phyloP scores from a whole-genome alignment of 37 sponge, comb jelly and placozoan species.

The Petrosia ficiformis region DNA sequence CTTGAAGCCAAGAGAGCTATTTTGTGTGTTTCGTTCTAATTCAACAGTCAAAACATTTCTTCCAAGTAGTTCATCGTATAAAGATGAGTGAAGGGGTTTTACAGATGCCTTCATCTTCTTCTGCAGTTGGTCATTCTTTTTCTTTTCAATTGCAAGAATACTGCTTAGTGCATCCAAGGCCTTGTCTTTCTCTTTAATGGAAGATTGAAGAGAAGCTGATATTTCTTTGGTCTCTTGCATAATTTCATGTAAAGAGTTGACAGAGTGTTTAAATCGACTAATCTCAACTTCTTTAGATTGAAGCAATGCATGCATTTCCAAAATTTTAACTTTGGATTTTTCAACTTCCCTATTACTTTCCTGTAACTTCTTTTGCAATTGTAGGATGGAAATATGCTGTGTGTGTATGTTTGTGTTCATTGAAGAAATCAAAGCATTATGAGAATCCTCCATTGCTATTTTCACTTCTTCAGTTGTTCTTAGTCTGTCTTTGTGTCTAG shows the following conservation, averaged over 20 bases:
- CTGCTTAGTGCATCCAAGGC: not conserved
- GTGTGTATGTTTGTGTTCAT: not conserved
- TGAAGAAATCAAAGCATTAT: not conserved
- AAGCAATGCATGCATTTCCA: not conserved
- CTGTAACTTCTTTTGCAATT: not conserved
- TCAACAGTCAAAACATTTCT: not conserved
- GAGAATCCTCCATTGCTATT: not conserved
- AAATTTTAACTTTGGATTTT: not conserved
- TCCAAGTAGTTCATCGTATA: too few relatives aligned
- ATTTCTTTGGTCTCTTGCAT: not conserved
- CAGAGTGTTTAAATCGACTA: not conserved
- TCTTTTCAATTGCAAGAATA: not conserved
- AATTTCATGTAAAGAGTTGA: not conserved
- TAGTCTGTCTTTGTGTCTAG: too few relatives aligned
- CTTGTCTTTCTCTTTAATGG: not conserved
- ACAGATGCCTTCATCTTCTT: not conserved
- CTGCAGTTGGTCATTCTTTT: not conserved
- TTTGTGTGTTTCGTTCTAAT: not conserved
- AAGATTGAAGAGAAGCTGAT: not conserved
- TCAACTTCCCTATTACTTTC: not conserved
- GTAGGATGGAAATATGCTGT: not conserved
- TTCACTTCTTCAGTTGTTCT: too few relatives aligned
- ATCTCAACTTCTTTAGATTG: not conserved
- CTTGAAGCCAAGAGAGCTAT: conserved; percentile 13
- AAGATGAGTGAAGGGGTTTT: not conserved